phyloP scores from a whole-genome alignment of 2,797 vertebrate species.

The Capromys pilorides region DNA sequence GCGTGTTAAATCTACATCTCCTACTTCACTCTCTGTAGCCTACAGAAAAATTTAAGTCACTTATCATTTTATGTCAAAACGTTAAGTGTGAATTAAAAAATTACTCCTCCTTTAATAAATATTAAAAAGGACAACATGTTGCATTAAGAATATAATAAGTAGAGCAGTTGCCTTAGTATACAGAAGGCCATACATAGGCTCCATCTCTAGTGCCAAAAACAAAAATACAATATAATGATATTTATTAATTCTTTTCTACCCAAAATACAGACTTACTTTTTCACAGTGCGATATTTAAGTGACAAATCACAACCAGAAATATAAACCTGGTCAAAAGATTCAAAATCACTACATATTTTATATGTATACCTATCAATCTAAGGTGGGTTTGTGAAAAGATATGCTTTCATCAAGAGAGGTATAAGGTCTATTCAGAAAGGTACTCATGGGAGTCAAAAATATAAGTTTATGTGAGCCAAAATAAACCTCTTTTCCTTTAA shows the following conservation, averaged over 20 bases:
- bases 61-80: slow-evolving; percentile 46
- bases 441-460: neutral
- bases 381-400: neutral
- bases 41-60: slow-evolving; percentile 80
- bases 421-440: neutral
- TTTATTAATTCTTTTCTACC: slow-evolving; percentile 6
- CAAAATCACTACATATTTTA: slow-evolving; percentile 42
- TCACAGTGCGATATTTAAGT: neutral
- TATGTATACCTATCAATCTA: neutral
- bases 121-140: neutral
- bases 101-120: neutral
- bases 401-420: slow-evolving; percentile 3
- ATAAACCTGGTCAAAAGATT: slow-evolving; percentile 48
- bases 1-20: slow-evolving; percentile 96
- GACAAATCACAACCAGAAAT: neutral
- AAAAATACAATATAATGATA: neutral
- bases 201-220: neutral
- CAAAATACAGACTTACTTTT: slow-evolving; percentile 7
- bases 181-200: neutral
- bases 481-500: neutral
- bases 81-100: slow-evolving; percentile 51
- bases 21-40: slow-evolving; percentile 98
- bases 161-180: neutral
- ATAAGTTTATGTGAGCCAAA: neutral
- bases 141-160: slow-evolving; percentile 26